Evolutionary conservation across 2,797 vertebrate genomes (phyloP).

Genomic region (Tiaroga cobitis): DNA sequence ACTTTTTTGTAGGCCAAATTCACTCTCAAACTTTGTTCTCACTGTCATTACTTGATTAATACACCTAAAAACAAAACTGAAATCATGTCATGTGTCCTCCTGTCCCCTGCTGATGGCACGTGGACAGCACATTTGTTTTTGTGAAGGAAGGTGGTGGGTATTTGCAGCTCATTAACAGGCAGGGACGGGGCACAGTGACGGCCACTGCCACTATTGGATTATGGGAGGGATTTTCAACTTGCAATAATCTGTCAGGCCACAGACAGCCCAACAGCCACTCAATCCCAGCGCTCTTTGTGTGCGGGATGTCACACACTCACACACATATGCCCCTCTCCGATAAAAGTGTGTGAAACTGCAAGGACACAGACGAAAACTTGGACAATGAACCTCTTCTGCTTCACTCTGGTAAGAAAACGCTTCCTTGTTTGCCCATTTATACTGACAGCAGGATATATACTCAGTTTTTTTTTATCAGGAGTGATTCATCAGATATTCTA

Average conservation of each 20-base stretch:
- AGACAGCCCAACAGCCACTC: slow-evolving; percentile 79
- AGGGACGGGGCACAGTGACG: slow-evolving; percentile 68
- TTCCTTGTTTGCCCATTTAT: not conserved
- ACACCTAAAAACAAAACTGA: not conserved
- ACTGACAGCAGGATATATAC: not conserved
- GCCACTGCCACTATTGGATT: slow-evolving; percentile 89
- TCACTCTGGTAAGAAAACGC: slow-evolving; percentile 86
- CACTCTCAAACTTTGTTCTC: not conserved
- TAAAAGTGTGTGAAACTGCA: slow-evolving; percentile 51
- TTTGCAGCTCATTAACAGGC: slow-evolving; percentile 14
- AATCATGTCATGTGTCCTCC: not conserved
- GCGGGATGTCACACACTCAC: slow-evolving; percentile 30
- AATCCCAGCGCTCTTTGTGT: slow-evolving; percentile 65
- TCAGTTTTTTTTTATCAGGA: not conserved
- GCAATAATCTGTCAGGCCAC: slow-evolving; percentile 83
- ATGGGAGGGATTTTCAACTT: slow-evolving; percentile 87
- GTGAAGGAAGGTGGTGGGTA: not conserved
- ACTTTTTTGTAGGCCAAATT: not conserved
- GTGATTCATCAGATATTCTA: slow-evolving; percentile 6
- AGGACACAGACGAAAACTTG: slow-evolving; percentile 15
- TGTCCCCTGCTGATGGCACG: not conserved
- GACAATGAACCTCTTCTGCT: slow-evolving; percentile 94
- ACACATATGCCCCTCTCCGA: slow-evolving; percentile 16
- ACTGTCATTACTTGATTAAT: not conserved
- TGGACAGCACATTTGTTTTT: not conserved